Conservation (phyloP, 2,888 invertebrate species). For the Dolichopus griseipennis region DNA sequence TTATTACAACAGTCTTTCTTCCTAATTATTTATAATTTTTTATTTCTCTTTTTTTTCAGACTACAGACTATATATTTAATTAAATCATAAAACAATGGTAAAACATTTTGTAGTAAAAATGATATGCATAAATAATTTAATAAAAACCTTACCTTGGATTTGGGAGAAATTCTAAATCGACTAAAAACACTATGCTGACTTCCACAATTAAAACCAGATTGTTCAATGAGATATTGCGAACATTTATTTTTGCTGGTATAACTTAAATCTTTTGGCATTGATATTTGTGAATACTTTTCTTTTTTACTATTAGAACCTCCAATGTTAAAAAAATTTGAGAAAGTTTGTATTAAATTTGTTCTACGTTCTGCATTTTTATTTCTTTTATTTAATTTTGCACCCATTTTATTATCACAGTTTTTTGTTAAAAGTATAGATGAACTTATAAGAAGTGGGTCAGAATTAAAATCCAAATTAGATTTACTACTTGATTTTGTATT, state of each 20-base stretch:
- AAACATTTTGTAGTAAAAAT: too few relatives aligned
- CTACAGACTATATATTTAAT: too few relatives aligned
- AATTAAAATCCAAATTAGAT: constrained; percentile 43
- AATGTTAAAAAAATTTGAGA: constrained; percentile 74
- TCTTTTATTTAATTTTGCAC: constrained; percentile 28
- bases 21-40: too few relatives aligned
- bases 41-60: too few relatives aligned
- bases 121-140: too few relatives aligned
- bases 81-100: too few relatives aligned
- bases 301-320: constrained; percentile 53
- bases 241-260: neutral
- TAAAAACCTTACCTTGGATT: constrained; percentile 50
- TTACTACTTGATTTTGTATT: constrained; percentile 21
- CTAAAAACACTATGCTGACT: constrained; percentile 44
- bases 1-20: too few relatives aligned
- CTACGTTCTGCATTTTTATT: constrained; percentile 60
- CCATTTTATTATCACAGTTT: constrained; percentile 19
- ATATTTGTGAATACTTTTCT: constrained; percentile 53
- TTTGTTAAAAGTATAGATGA: constrained; percentile 21
- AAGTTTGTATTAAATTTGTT: constrained; percentile 74
- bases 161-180: constrained; percentile 53
- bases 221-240: neutral
- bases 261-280: constrained; percentile 9
- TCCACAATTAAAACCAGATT: neutral
- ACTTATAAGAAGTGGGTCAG: constrained; percentile 51